These are phyloP conservation scores for Xenus cinereus DNA, from an alignment of 2,113 vertebrate species.

Conservation along the genomic window DNA sequence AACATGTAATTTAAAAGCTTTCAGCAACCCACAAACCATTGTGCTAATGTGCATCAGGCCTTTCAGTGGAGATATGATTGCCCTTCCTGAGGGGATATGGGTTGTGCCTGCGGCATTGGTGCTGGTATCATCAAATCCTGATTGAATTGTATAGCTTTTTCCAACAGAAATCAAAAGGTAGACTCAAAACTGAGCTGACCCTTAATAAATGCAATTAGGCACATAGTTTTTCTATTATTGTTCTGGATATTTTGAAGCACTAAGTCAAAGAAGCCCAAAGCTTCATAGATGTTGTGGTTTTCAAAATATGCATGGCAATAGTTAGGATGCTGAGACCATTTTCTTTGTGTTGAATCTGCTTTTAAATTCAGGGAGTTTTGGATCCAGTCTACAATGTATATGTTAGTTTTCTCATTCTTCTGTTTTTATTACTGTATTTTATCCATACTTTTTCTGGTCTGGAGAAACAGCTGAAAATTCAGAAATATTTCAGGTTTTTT, in stretches of 20 bases:
- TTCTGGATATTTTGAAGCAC: neutral
- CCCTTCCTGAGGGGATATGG: constrained; percentile 38
- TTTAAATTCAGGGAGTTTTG: neutral
- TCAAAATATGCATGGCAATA: neutral
- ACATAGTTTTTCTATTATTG: neutral
- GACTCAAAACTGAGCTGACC: constrained; percentile 9
- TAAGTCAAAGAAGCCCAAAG: neutral
- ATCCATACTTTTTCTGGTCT: neutral
- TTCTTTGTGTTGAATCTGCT: neutral
- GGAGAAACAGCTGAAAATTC: neutral
- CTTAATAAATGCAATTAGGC: neutral
- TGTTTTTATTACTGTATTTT: neutral
- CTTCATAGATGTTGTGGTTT: neutral
- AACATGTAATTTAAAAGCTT: constrained; percentile 38
- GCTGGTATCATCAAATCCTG: neutral
- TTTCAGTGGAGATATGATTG: neutral
- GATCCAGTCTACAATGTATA: neutral
- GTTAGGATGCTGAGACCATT: neutral
- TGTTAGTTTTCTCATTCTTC: neutral
- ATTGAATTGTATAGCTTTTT: constrained; percentile 3
- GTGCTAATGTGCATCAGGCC: constrained; percentile 23
- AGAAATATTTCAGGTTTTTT: neutral
- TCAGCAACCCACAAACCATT: neutral
- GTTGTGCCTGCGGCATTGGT: neutral
- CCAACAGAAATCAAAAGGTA: neutral